Base-by-base conservation (phyloP, 1,140 invertebrate genomes). In the Aphelinus certus region DNA sequence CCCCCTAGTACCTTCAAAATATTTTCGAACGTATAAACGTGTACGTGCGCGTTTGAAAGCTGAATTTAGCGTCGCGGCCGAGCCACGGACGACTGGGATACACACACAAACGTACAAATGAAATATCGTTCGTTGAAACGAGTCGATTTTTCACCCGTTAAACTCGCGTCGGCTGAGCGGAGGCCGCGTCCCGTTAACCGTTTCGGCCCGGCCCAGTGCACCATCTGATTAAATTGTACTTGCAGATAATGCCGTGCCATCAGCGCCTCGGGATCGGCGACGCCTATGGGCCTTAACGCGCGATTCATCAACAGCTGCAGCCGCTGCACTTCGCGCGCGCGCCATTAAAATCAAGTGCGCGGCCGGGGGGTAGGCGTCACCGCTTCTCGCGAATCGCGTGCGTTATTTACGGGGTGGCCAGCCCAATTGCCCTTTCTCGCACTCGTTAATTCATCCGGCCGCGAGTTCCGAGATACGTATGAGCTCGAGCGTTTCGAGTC, bases 181-280 rank as follows among this genome's bases (percentile, higher is more conserved):
- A 53, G 47, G 68, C 42, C 9, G 45, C n/a, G 47, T 63, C 51
- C 70, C 70, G 70, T 63, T 71, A 71, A 26, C 26, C 51, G 48
- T 64, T 63, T 46, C 47, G 5, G 69, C 0, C 4, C 57, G 56
- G 63, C 69, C 69, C 49, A 62, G 57, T 49, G 64, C 0, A 71
- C 42, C 61, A 68, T 71, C 42, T 53, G 70, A 71, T 71, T 71
- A 71, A 71, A 71, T 71, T 71, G 70, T 71, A 71, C 64, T 71
- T 62, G 3, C 10, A 55, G 70, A 71, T 71, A 71, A 71, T 71
- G 57, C 61, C 26, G 53, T 47, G 60, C 62, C 61, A 71, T 71
- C 70, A 56, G 51, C 61, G 70, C 70, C 53, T 71, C 51, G 55
- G 61, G 45, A 65, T 55, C 53, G 53, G 55, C 53, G 71, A 72